phyloP scores from a whole-genome alignment of 2,797 vertebrate species.

The Neopelma chrysocephalum region DNA sequence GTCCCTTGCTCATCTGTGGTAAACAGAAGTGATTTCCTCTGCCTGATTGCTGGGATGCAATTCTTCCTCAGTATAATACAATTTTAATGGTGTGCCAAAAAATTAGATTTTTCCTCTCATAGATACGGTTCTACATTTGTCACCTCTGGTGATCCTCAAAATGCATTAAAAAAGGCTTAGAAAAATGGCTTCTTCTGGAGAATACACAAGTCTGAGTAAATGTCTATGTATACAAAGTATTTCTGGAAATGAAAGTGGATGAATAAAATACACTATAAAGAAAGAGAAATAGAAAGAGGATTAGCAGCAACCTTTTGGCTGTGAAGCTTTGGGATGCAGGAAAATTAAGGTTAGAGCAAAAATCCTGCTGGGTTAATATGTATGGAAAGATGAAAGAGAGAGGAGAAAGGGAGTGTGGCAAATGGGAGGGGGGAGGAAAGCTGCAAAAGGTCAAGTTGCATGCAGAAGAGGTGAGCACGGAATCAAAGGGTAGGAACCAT shows the following conservation, averaged over 20 bases:
- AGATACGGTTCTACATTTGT: background rate
- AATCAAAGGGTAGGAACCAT: slow-evolving; percentile 59
- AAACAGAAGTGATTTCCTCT: background rate
- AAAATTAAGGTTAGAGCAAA: slow-evolving; percentile 67
- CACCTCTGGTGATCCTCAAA: slow-evolving; percentile 50
- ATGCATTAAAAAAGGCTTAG: slow-evolving; percentile 71
- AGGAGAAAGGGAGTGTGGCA: slow-evolving; percentile 59
- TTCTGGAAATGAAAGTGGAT: slow-evolving; percentile 70
- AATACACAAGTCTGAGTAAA: slow-evolving; percentile 71
- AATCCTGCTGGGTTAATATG: slow-evolving; percentile 67
- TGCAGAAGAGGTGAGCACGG: slow-evolving; percentile 61
- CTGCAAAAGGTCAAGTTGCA: slow-evolving; percentile 69
- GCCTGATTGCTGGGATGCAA: background rate
- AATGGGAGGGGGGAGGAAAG: slow-evolving; percentile 51
- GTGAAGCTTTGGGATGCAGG: slow-evolving; percentile 58
- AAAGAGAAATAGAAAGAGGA: slow-evolving; percentile 68
- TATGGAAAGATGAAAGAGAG: slow-evolving; percentile 67
- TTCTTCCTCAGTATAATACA: background rate
- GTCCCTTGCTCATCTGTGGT: background rate
- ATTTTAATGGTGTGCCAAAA: slow-evolving; percentile 7
- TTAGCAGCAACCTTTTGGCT: slow-evolving; percentile 73
- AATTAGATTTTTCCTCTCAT: background rate
- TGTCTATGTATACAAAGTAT: slow-evolving; percentile 68
- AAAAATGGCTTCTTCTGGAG: slow-evolving; percentile 50
- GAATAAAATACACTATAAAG: slow-evolving; percentile 66